Evolutionary conservation across 2,113 vertebrate genomes (phyloP).

Genomic region (Erythrolamprus reginae): DNA sequence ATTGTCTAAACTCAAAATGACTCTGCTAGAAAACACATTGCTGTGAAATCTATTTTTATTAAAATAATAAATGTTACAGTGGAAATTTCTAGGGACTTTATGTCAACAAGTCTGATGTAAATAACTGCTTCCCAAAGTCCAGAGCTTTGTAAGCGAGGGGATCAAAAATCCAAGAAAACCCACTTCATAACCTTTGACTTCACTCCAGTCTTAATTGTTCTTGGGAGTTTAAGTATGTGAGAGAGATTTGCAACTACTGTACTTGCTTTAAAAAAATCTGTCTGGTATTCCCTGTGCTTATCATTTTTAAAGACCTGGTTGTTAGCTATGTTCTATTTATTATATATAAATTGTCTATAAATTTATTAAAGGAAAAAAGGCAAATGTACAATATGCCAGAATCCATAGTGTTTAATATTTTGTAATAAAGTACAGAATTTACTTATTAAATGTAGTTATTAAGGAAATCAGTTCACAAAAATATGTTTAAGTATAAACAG

Average conservation of each 20-base stretch:
- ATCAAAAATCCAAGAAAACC: not conserved
- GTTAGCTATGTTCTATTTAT: not conserved
- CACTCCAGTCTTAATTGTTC: not conserved
- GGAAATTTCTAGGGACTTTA: not conserved
- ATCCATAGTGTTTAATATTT: not conserved
- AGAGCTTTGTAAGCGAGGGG: not conserved
- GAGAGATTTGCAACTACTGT: not conserved
- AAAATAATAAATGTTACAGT: not conserved
- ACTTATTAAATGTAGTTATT: not conserved
- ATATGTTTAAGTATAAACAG: not conserved
- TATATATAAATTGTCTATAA: not conserved
- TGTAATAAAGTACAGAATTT: not conserved
- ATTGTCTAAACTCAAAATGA: not conserved
- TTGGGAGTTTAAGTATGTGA: not conserved
- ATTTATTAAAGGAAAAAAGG: not conserved
- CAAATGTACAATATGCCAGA: not conserved
- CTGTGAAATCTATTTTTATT: not conserved
- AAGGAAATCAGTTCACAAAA: not conserved
- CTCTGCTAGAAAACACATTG: not conserved
- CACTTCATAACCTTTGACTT: not conserved
- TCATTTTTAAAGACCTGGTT: not conserved
- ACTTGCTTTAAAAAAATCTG: not conserved
- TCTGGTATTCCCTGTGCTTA: not conserved
- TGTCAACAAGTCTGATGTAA: not conserved
- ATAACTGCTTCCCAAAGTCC: not conserved